A percentile compares a stretch with the other conserved stretches of the same genome.
These are phyloP conservation scores for Rhabdomys dilectus DNA, from an alignment of 2,113 vertebrate species.

Conservation along the genomic window DNA sequence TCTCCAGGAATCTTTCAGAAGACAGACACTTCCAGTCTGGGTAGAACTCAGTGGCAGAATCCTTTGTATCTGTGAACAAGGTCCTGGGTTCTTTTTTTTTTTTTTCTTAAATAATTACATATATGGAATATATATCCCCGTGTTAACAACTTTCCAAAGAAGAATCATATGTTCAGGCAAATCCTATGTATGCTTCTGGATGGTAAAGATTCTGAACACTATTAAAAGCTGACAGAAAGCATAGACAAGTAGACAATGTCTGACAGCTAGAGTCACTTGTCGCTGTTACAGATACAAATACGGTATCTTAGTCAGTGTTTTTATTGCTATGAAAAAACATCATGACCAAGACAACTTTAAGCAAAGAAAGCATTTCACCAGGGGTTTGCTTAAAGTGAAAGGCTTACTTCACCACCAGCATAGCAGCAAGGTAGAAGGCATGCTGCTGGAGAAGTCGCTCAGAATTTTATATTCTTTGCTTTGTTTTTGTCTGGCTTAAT, in stretches of 20 bases:
- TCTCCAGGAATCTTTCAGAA: not conserved
- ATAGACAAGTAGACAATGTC: not conserved
- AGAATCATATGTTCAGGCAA: not conserved
- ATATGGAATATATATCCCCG: no score
- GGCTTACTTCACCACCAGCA: not conserved
- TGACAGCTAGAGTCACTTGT: not conserved
- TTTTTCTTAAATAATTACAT: not conserved
- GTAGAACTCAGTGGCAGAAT: not conserved
- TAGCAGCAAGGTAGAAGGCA: not conserved
- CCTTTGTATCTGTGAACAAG: not conserved
- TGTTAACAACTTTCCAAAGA: slow-evolving; percentile 17
- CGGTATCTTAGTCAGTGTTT: no score
- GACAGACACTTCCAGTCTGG: not conserved
- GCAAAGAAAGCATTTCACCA: not conserved
- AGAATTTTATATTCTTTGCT: not conserved
- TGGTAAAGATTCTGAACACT: not conserved
- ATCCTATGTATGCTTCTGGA: not conserved
- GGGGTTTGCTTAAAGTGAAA: not conserved
- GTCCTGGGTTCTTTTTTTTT: no score
- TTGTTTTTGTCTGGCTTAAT: not conserved
- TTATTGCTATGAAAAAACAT: not conserved
- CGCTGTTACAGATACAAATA: not conserved
- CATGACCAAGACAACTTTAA: not conserved
- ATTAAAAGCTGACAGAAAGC: not conserved
- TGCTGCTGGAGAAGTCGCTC: not conserved